These are phyloP conservation scores for Typhlichthys eigenmanni DNA, from an alignment of 2,797 vertebrate genomes.

Conservation along the genomic window DNA sequence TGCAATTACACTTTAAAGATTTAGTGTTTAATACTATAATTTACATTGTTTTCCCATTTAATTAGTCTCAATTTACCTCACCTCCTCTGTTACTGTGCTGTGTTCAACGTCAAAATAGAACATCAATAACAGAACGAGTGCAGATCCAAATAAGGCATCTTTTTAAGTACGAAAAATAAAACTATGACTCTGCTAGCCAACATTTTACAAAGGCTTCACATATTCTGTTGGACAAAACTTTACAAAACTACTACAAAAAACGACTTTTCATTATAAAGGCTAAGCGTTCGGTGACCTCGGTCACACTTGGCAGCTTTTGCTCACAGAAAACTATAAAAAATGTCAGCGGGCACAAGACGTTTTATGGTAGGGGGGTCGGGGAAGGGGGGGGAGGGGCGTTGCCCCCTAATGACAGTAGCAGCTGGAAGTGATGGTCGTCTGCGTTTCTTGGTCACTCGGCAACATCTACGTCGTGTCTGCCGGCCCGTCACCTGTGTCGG, in stretches of 20 bases:
- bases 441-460: neutral
- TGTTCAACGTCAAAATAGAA: conserved; percentile 8
- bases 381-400: no score
- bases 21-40: conserved; percentile 1
- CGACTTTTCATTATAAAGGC: conserved; percentile 28
- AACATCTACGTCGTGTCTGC: conserved; percentile 12
- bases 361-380: neutral
- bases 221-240: conserved; percentile 19
- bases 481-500: conserved; percentile 5
- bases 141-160: conserved; percentile 57
- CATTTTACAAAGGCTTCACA: conserved; percentile 47
- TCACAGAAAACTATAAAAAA: neutral
- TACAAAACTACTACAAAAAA: conserved; percentile 54
- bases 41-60: conserved; percentile 1
- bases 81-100: conserved; percentile 9
- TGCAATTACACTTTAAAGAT: neutral
- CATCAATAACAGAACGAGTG: conserved; percentile 34
- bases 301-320: neutral
- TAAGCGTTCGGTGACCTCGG: neutral
- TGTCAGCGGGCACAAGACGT: neutral
- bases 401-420: neutral
- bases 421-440: neutral
- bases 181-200: conserved; percentile 55
- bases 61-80: conserved; percentile 8
- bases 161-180: conserved; percentile 59